A percentile compares a stretch with the other conserved stretches of the same genome.
These are phyloP conservation scores for Druon quercuslanigerum DNA, from an alignment of 1,140 invertebrate species.

Conservation along the genomic window DNA sequence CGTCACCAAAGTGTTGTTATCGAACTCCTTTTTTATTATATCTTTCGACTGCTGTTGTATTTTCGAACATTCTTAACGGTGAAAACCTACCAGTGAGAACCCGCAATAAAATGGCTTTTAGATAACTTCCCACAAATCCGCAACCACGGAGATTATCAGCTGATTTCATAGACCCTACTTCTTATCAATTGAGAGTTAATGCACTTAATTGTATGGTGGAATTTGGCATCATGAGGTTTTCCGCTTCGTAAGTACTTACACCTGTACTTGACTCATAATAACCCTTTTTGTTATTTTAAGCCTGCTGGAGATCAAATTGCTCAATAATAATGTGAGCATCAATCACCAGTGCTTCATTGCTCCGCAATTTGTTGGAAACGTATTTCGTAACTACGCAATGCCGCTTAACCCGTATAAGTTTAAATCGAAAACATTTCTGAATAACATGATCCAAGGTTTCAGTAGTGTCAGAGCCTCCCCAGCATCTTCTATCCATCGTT, in stretches of 20 bases:
- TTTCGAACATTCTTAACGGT: too few species aligned
- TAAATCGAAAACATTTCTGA: not conserved
- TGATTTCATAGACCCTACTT: not conserved
- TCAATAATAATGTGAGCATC: not conserved
- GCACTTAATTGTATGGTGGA: too few species aligned
- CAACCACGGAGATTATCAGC: not conserved
- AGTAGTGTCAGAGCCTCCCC: conserved; percentile 23
- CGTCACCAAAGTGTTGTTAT: too few species aligned
- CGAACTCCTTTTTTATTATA: too few species aligned
- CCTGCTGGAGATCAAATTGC: not conserved
- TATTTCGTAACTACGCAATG: not conserved
- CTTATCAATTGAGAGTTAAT: not conserved
- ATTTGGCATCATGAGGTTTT: too few species aligned
- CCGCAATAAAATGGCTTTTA: too few species aligned
- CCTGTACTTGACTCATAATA: not conserved
- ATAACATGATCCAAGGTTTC: conserved; percentile 37
- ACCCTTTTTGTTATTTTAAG: not conserved
- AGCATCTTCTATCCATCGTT: conserved; percentile 5
- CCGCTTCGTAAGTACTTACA: too few species aligned
- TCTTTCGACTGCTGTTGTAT: too few species aligned
- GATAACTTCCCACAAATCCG: too few species aligned
- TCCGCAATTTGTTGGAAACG: not conserved
- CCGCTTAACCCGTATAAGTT: not conserved
- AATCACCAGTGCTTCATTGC: not conserved
- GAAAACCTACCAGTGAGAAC: too few species aligned